Evolutionary conservation across 2,888 invertebrate species (phyloP).

Genomic region (Mantis religiosa): DNA sequence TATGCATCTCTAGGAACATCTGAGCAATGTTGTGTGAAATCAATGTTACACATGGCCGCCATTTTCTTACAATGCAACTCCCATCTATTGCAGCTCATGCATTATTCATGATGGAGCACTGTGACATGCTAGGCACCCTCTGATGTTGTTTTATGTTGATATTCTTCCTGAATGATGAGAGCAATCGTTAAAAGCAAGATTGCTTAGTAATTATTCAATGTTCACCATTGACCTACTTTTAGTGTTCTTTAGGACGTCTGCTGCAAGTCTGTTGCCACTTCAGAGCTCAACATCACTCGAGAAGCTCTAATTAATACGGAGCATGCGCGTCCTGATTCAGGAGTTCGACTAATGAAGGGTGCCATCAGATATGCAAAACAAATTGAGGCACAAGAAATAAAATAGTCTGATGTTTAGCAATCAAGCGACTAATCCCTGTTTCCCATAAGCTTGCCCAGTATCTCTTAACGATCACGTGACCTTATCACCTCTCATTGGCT

Average conservation of each 20-base stretch:
- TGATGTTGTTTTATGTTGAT: neutral
- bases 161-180: neutral
- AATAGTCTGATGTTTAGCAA: no score
- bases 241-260: neutral
- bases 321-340: neutral
- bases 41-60: neutral
- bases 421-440: no score
- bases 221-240: neutral
- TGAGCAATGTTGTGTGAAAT: neutral
- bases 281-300: neutral
- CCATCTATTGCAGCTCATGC: neutral
- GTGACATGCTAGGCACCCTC: neutral
- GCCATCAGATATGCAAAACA: no score
- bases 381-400: no score
- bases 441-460: no score
- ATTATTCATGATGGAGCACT: neutral
- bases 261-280: neutral
- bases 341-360: no score
- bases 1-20: neutral
- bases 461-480: no score
- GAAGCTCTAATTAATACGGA: neutral
- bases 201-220: neutral
- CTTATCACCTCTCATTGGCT: no score
- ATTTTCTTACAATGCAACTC: neutral
- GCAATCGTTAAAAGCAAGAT: neutral